Evolutionary conservation across 1,140 invertebrate species (phyloP).

Genomic region (Anthonomus grandis): DNA sequence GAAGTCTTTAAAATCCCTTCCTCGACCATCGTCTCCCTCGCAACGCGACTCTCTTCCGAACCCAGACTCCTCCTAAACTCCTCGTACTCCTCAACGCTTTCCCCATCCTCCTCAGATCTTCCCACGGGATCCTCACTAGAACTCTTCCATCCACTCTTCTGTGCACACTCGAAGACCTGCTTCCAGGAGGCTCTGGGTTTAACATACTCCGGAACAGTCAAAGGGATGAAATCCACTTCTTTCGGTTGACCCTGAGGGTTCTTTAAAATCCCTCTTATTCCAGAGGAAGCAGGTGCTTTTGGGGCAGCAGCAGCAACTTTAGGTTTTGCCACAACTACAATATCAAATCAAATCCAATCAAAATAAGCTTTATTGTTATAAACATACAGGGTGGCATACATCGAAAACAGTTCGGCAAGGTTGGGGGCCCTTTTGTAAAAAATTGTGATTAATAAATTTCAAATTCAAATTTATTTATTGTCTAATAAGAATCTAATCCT

Average conservation of each 20-base stretch:
- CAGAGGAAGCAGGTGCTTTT: background rate
- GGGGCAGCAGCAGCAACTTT: background rate
- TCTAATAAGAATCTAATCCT: no score
- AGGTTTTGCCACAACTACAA: background rate
- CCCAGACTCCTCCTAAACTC: slow-evolving; percentile 11
- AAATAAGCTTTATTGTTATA: no score
- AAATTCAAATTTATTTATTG: no score
- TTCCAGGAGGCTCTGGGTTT: slow-evolving; percentile 18
- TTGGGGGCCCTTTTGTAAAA: no score
- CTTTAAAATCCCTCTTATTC: slow-evolving; percentile 16
- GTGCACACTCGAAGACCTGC: slow-evolving; percentile 6
- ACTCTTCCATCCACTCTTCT: background rate
- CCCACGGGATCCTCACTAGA: background rate
- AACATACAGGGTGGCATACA: no score
- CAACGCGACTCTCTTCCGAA: background rate
- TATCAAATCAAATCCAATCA: background rate
- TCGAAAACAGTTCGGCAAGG: no score
- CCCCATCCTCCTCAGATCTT: background rate
- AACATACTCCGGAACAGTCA: slow-evolving; percentile 16
- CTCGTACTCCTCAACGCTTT: slow-evolving; percentile 10
- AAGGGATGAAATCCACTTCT: slow-evolving; percentile 21
- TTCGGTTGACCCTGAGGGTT: slow-evolving; percentile 2
- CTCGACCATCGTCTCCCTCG: background rate
- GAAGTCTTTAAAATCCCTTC: background rate
- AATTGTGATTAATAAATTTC: no score